A percentile compares a stretch with the other conserved stretches of the same genome.
These are phyloP conservation scores for Astatoreochromis straeleni DNA, from an alignment of 2,113 vertebrate species.

Conservation along the genomic window DNA sequence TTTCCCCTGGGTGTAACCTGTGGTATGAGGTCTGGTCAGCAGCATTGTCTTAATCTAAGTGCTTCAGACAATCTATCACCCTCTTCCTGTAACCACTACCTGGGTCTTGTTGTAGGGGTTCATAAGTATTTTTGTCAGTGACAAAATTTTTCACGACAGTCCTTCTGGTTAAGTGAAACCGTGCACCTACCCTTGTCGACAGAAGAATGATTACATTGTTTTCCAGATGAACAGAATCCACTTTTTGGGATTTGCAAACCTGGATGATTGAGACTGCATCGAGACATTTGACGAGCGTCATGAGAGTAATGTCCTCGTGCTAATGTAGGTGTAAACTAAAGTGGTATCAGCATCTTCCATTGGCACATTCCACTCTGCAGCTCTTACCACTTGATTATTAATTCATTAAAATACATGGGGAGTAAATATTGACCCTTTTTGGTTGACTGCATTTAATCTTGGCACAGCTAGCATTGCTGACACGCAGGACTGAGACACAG, in stretches of 20 bases:
- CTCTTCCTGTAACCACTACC: neutral
- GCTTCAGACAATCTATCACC: neutral
- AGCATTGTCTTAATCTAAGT: neutral
- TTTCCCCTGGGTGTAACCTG: accelerated
- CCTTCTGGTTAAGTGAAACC: neutral
- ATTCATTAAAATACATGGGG: conserved; percentile 23
- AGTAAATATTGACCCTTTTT: conserved; percentile 47
- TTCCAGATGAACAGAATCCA: neutral
- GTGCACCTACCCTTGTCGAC: neutral
- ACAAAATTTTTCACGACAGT: neutral
- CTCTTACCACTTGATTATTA: neutral
- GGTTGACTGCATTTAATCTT: conserved; percentile 38
- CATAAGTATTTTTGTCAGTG: neutral
- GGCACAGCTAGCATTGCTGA: neutral
- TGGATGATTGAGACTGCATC: neutral
- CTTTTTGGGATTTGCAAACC: neutral
- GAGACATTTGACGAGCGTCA: neutral
- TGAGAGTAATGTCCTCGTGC: neutral
- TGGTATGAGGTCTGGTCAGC: neutral
- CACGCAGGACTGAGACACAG: neutral
- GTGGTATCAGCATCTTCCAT: neutral
- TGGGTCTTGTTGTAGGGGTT: neutral
- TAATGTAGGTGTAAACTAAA: conserved; percentile 21
- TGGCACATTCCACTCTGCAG: neutral
- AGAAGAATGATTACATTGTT: neutral